Conservation (phyloP, 2,113 vertebrate genomes). For the Zapus hudsonius region DNA sequence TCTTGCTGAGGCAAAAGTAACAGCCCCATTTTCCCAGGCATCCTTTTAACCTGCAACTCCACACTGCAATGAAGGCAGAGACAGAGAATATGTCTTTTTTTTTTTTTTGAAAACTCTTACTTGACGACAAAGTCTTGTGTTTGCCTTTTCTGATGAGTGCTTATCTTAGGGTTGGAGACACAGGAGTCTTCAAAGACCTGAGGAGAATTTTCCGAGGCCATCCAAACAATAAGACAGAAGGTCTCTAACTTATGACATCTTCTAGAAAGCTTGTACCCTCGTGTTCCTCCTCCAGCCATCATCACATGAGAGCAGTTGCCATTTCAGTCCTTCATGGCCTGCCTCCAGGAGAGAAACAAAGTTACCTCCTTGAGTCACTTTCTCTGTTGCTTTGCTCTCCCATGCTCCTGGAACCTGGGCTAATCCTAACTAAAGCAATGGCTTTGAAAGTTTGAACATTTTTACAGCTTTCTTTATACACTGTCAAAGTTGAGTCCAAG, state of each 20-base stretch:
- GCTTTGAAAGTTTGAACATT: constrained; percentile 12
- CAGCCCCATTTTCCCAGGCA: background rate
- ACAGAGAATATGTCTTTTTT: too few species aligned
- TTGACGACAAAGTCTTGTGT: background rate
- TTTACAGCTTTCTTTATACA: background rate
- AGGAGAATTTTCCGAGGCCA: background rate
- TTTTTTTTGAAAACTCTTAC: background rate
- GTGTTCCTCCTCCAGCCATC: too few species aligned
- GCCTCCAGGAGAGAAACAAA: background rate
- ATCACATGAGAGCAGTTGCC: too few species aligned
- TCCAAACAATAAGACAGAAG: background rate
- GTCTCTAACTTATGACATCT: too few species aligned
- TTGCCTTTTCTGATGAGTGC: background rate
- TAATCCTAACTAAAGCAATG: constrained; percentile 26
- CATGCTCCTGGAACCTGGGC: background rate
- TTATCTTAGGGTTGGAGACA: background rate
- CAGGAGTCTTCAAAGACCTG: background rate
- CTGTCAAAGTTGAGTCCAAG: background rate
- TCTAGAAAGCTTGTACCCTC: too few species aligned
- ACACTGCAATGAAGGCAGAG: background rate
- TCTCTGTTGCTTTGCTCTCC: background rate
- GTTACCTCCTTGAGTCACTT: background rate
- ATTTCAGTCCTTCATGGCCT: background rate
- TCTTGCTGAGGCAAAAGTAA: background rate
- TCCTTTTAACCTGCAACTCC: background rate